A percentile compares a stretch with the other conserved stretches of the same genome.
Conservation (phyloP, 2,113 vertebrate species). For the Kobus ellipsiprymnus region DNA sequence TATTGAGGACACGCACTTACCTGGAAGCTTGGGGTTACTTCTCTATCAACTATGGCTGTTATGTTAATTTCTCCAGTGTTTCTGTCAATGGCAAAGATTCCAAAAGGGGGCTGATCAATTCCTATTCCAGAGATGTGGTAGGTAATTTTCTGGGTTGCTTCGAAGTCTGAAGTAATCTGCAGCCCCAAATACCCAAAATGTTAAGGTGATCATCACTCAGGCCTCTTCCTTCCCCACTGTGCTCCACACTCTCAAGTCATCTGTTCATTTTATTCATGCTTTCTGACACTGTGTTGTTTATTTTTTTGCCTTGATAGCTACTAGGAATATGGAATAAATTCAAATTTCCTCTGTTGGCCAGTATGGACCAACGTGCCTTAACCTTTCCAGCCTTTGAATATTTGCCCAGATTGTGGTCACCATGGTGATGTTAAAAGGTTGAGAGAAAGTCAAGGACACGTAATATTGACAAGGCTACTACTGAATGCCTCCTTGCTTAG, state of each 20-base stretch:
- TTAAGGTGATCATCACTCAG: neutral
- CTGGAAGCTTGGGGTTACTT: conserved; percentile 80
- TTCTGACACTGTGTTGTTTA: neutral
- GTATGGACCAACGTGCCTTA: neutral
- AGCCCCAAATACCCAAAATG: conserved; percentile 38
- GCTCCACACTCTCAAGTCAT: neutral
- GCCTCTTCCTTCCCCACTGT: neutral
- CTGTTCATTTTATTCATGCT: neutral
- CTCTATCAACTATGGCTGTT: conserved; percentile 87
- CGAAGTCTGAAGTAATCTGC: conserved; percentile 92
- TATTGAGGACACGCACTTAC: conserved; percentile 71
- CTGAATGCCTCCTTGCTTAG: neutral
- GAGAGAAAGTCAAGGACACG: neutral
- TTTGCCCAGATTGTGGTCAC: neutral
- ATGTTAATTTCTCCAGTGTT: conserved; percentile 85
- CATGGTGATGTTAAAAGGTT: neutral
- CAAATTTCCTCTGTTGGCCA: neutral
- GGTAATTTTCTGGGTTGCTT: conserved; percentile 68
- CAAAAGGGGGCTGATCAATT: conserved; percentile 77
- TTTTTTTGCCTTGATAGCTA: neutral
- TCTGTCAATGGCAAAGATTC: conserved; percentile 81
- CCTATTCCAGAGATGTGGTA: conserved; percentile 89
- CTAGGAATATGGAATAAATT: neutral
- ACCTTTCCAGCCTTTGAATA: neutral
- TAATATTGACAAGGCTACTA: neutral